Evolutionary conservation across 2,888 invertebrate genomes (phyloP).

Genomic region (Amblyjoppa fuscipennis): DNA sequence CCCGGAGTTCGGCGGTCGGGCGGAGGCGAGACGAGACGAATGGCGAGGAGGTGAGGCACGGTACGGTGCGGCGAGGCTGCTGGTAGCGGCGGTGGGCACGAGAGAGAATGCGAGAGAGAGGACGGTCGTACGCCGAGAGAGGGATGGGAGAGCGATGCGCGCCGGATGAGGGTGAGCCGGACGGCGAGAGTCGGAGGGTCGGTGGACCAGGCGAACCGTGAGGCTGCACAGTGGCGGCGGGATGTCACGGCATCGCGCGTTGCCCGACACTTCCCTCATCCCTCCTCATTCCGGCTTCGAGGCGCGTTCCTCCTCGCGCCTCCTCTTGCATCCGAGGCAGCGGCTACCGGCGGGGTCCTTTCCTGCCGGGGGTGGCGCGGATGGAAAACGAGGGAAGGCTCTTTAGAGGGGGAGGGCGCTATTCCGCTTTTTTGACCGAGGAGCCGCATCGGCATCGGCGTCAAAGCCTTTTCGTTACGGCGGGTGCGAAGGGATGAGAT

Average conservation of each 20-base stretch:
- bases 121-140: slow-evolving; percentile 44
- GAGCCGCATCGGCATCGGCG: neutral
- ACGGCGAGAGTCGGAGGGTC: slow-evolving; percentile 37
- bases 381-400: neutral
- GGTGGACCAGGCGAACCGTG: slow-evolving; percentile 64
- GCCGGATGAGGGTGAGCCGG: slow-evolving; percentile 62
- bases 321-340: neutral
- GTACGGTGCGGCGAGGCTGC: slow-evolving; percentile 33
- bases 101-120: slow-evolving; percentile 34
- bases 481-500: slow-evolving; percentile 2
- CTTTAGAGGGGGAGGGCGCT: neutral
- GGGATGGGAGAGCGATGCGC: slow-evolving; percentile 59
- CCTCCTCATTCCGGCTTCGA: slow-evolving; percentile 47
- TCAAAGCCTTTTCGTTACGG: slow-evolving; percentile 36
- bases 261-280: slow-evolving; percentile 75
- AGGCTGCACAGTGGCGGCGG: slow-evolving; percentile 73
- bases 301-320: slow-evolving; percentile 2
- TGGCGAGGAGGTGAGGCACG: slow-evolving; percentile 47
- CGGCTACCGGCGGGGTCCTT: neutral
- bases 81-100: slow-evolving; percentile 23
- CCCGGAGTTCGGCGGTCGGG: slow-evolving; percentile 78
- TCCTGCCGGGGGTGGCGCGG: neutral
- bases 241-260: slow-evolving; percentile 82
- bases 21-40: slow-evolving; percentile 67
- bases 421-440: neutral